Percentiles rank a stretch among this genome's conserved stretches.
Conservation (phyloP, 2,888 invertebrate genomes). For the Pseudococcus viburni region DNA sequence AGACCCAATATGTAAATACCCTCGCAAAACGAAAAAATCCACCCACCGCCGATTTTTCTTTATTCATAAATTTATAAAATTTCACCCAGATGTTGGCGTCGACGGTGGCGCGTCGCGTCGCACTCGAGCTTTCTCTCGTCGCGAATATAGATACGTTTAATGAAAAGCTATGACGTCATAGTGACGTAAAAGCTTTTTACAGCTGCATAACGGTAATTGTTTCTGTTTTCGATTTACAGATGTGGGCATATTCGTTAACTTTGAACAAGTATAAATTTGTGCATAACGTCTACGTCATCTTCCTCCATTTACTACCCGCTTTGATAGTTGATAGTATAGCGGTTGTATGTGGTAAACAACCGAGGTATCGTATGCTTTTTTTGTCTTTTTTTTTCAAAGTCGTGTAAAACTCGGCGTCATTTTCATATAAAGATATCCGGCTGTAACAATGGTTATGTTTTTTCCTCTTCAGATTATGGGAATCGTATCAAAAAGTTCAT, state of each 20-base stretch:
- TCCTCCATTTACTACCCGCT: slow-evolving; percentile 82
- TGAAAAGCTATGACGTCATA: slow-evolving; percentile 39
- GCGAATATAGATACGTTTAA: slow-evolving; percentile 14
- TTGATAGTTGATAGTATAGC: slow-evolving; percentile 78
- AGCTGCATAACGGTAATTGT: slow-evolving; percentile 49
- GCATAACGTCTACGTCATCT: slow-evolving; percentile 75
- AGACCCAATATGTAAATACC: not conserved
- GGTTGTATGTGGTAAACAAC: slow-evolving; percentile 78
- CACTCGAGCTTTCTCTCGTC: not conserved
- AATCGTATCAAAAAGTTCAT: slow-evolving; percentile 83
- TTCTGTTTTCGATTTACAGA: slow-evolving; percentile 66
- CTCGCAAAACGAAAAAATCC: not conserved
- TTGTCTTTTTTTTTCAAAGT: not conserved
- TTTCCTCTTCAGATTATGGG: slow-evolving; percentile 77
- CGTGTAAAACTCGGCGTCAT: not conserved
- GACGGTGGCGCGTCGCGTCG: not conserved
- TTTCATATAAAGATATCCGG: not conserved
- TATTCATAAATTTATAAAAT: slow-evolving; percentile 40
- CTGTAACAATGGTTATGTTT: not conserved
- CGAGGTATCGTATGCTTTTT: slow-evolving; percentile 74
- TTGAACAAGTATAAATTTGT: slow-evolving; percentile 75
- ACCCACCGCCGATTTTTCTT: not conserved
- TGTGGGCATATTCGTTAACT: slow-evolving; percentile 75
- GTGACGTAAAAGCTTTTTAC: slow-evolving; percentile 32
- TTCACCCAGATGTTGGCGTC: not conserved